Evolutionary conservation across 30 jellyfish, hydroid and myxozoan genomes (phyloP).

Genomic region (Pelagia noctiluca): DNA sequence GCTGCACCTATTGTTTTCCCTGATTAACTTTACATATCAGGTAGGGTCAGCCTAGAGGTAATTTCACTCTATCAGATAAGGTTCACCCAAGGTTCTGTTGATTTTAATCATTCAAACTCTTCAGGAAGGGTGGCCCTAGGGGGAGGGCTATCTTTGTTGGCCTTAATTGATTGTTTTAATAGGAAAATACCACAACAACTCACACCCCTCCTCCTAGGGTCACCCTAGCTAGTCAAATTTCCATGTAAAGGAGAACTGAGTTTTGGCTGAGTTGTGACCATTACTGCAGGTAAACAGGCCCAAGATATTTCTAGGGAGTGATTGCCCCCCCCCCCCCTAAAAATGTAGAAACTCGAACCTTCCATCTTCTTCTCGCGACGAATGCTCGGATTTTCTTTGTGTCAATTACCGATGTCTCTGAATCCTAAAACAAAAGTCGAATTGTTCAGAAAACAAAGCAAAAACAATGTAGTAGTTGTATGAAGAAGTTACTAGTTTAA

Average conservation of each 20-base stretch:
- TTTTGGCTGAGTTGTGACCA: neutral
- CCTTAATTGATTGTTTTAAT: too few species aligned
- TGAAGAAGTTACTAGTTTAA: neutral
- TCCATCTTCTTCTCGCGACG: conserved; percentile 98
- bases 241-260: too few species aligned
- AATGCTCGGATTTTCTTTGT: conserved; percentile 89
- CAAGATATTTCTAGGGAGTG: neutral
- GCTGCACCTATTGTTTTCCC: too few species aligned
- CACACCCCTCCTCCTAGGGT: neutral
- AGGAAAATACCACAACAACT: too few species aligned
- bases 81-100: too few species aligned
- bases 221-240: too few species aligned
- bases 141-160: too few species aligned
- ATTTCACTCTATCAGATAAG: too few species aligned
- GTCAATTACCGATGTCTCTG: conserved; percentile 69
- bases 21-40: too few species aligned
- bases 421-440: conserved; percentile 39
- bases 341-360: conserved; percentile 49
- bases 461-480: neutral
- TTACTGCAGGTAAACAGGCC: neutral
- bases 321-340: neutral
- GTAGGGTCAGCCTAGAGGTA: too few species aligned
- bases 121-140: too few species aligned
- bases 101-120: too few species aligned
- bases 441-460: neutral